Conservation (phyloP, 2,113 vertebrate species). For the Heliornis fulica region DNA sequence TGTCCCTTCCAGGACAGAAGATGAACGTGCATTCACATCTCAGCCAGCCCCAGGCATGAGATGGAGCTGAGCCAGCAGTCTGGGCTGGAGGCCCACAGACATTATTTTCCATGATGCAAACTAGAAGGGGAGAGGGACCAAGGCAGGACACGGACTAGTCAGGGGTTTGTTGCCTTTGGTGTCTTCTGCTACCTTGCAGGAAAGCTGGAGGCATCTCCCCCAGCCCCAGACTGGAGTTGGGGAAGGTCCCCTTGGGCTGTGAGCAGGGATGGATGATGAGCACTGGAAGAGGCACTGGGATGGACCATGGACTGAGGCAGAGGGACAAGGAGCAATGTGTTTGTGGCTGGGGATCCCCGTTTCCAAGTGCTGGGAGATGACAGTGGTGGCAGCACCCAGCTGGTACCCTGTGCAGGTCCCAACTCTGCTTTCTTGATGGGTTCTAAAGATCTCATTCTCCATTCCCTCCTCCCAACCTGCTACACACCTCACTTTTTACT, state of each 20-base stretch:
- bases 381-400: not conserved
- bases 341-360: not conserved
- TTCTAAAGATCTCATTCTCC: not conserved
- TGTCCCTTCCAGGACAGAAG: not conserved
- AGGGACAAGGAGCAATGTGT: not conserved
- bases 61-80: not conserved
- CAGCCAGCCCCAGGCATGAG: not conserved
- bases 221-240: not conserved
- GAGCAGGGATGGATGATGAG: not conserved
- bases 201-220: not conserved
- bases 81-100: not conserved
- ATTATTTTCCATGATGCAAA: slow-evolving; percentile 53
- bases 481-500: not conserved
- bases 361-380: not conserved
- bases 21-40: not conserved
- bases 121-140: not conserved
- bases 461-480: not conserved
- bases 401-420: rapidly evolving
- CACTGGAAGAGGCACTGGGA: not conserved
- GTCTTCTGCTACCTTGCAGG: not conserved
- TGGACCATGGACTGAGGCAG: not conserved
- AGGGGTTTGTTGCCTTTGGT: not conserved
- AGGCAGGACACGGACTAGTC: rapidly evolving
- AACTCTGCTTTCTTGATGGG: not conserved
- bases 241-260: not conserved